Percentiles rank a stretch among this genome's conserved stretches.
phyloP scores from a whole-genome alignment of 2,888 invertebrate species.

The Aspidiotus rigidus region DNA sequence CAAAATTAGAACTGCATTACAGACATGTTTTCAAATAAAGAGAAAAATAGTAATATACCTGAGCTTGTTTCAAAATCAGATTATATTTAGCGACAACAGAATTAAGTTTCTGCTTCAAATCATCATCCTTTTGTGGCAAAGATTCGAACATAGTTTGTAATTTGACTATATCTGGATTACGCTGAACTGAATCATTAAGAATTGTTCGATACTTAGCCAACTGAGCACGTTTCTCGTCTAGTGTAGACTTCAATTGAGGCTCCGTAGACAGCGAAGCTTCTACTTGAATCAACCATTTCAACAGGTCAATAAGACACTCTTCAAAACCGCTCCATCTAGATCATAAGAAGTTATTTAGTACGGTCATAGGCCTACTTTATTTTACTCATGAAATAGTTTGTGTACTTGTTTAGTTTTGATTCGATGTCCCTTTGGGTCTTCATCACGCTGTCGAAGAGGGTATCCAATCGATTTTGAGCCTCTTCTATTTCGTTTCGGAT shows the following conservation, averaged over 20 bases:
- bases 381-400: not conserved
- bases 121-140: conserved; percentile 67
- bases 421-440: conserved; percentile 66
- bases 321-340: conserved; percentile 79
- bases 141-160: conserved; percentile 69
- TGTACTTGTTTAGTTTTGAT: conserved; percentile 58
- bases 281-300: conserved; percentile 66
- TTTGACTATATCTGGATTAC: conserved; percentile 75
- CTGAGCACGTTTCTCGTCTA: conserved; percentile 86
- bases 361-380: not conserved
- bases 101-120: conserved; percentile 61
- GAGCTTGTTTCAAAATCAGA: conserved; percentile 58
- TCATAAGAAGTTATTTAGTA: not conserved
- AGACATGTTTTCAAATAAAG: not conserved
- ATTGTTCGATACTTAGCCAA: conserved; percentile 66
- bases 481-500: conserved; percentile 75
- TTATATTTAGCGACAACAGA: conserved; percentile 64
- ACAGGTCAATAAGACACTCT: conserved; percentile 67
- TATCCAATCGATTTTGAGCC: conserved; percentile 71
- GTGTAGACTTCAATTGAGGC: conserved; percentile 69
- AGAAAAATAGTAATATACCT: conserved; percentile 41
- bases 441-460: conserved; percentile 68
- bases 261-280: conserved; percentile 68
- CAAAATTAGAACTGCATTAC: not conserved
- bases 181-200: conserved; percentile 71